Evolutionary conservation across 1,140 invertebrate species (phyloP), one percentile per base, ranked within the genome.

Genomic region (Tribolium madens): DNA sequence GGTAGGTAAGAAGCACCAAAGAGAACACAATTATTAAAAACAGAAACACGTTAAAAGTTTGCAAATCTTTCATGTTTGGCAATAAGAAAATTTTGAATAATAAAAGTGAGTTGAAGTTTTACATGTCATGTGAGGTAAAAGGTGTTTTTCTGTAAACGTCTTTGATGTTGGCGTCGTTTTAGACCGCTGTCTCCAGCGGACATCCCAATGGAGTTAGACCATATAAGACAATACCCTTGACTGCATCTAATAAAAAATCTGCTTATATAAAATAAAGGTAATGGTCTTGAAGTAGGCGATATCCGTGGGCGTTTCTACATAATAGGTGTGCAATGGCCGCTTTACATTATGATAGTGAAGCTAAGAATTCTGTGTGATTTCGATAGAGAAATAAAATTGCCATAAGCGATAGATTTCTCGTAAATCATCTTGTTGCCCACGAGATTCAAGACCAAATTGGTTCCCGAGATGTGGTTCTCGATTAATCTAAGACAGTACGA

Each of bases 301-400:
- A 47, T 9, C 68, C 42, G 68, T 71, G 17, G 68, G 68, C 47
- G 68, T 50, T 71, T 71, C 47, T 71, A 47, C 18, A 71, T 71
- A 71, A 71, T 71, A 71, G 68, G 68, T 71, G 68, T 71, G 68
- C 68, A 50, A 71, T 47, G 68, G 18, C 68, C 36, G 68, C 47
- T 36, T 50, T 47, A 47, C 68, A 71, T 18, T 71, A 50, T 71
- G 36, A 42, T 69, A 69, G 26, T 17, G 18, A 48, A 36, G 17
- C 18, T 71, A 14, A 42, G 12, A 14, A 50, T 71, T 71, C 68
- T 71, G 47, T 71, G 36, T 71, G 36, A 47, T 50, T 48, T 71
- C 68, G 47, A 71, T 47, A 71, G 17, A 52, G 68, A 21, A 50
- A 50, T 50, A 47, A 47, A 71, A 71, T 50, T 13, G 36, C 68